Conservation (phyloP, 2,888 invertebrate genomes). For the Plagiodera versicolora region DNA sequence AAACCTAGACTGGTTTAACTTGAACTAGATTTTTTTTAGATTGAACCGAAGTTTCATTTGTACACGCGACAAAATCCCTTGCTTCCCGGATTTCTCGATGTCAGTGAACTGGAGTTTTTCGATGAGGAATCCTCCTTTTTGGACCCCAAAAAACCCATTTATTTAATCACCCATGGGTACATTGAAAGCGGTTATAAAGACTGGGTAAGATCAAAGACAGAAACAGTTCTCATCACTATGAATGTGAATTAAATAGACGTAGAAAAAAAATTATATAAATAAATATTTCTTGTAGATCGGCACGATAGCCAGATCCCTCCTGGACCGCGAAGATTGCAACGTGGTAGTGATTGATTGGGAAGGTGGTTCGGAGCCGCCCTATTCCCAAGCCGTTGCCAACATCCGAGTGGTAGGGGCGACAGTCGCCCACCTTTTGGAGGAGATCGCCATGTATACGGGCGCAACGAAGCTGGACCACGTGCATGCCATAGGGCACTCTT, state of each 20-base stretch:
- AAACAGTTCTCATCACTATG: no score
- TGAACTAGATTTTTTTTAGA: constrained; percentile 49
- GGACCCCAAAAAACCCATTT: constrained; percentile 66
- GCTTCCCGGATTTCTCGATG: constrained; percentile 65
- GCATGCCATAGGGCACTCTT: constrained; percentile 84
- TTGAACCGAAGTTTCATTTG: constrained; percentile 65
- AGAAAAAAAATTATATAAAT: no score
- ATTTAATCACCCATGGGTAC: constrained; percentile 84
- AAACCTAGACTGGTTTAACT: no score
- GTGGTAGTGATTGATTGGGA: constrained; percentile 86
- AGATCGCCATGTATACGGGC: constrained; percentile 53
- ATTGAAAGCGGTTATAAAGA: constrained; percentile 77
- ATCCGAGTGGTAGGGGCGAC: constrained; percentile 84
- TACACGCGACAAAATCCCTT: constrained; percentile 59
- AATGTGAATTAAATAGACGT: no score
- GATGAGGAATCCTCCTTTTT: constrained; percentile 60
- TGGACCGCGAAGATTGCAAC: constrained; percentile 71
- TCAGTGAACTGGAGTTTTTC: constrained; percentile 68
- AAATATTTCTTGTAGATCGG: constrained; percentile 57
- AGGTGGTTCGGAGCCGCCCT: constrained; percentile 83
- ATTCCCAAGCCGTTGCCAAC: constrained; percentile 90
- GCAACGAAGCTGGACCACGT: constrained; percentile 63
- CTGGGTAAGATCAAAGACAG: constrained; percentile 65
- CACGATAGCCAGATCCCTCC: constrained; percentile 70
- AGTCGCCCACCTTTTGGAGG: constrained; percentile 69